Evolutionary conservation across 1,140 invertebrate species (phyloP), one percentile per base, ranked within the genome.

Genomic region (Hypothenemus hampei): DNA sequence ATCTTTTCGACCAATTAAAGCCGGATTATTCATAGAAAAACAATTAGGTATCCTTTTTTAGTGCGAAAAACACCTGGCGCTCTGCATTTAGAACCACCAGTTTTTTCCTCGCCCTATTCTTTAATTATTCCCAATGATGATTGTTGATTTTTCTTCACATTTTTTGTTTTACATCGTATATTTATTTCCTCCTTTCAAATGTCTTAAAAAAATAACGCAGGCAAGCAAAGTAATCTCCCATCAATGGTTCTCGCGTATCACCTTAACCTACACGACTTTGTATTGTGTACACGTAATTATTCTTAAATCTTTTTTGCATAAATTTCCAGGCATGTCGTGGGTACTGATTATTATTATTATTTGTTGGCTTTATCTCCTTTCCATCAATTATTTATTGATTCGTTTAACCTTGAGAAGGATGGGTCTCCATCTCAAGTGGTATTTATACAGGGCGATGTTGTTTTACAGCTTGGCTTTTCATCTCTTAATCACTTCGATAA

Each of bases 321-420:
- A 3, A 51, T 41, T 41, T 51, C n/a, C 31, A 41, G 23, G 15
- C 37, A 8, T n/a, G 10, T 16, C 33, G 50, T 53, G 50, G 50
- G 40, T 19, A 23, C 35, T 26, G n/a, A 48, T 48, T 24, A 13
- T 41, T 26, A 45, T 45, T 45, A 29, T 29, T 45, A 53, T 45
- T 53, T 45, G 50, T 45, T n/a, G 20, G 26, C 29, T 22, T 53
- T 53, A 45, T 53, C 40, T 44, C 50, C 29, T 53, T 53, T 45
- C 41, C 18, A 53, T 53, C 50, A 21, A 45, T 53, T 53, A 33
- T 53, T 40, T 53, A 53, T 53, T 37, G 50, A 53, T 53, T 53
- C 40, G 33, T 45, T 36, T 45, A 45, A 53, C 50, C 50, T 53
- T 53, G 26, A 35, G 16, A 24, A 44, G 40, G 50, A 53, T 53